Evolutionary conservation across 2,113 vertebrate genomes (phyloP).

Genomic region (Seriola rivoliana): DNA sequence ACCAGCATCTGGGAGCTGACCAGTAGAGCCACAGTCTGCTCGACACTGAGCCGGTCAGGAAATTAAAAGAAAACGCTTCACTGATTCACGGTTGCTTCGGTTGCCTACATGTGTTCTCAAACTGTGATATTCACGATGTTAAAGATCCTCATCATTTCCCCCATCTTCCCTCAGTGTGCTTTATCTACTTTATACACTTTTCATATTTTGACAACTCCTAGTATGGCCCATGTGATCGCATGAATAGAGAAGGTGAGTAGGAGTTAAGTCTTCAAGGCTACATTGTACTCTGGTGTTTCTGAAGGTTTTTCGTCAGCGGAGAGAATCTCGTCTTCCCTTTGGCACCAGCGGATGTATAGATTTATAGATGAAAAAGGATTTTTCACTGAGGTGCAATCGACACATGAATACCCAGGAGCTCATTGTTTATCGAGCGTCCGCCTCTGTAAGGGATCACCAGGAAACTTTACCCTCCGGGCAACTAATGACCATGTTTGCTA

Average conservation of each 20-base stretch:
- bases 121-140: neutral
- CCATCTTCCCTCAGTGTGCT: neutral
- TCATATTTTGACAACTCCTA: neutral
- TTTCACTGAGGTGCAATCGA: no score
- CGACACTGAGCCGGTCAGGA: neutral
- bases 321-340: neutral
- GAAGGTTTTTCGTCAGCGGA: neutral
- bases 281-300: neutral
- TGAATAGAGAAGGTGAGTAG: neutral
- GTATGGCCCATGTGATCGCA: neutral
- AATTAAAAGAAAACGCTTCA: neutral
- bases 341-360: neutral
- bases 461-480: neutral
- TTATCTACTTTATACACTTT: neutral
- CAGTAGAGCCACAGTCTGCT: neutral
- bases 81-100: neutral
- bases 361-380: neutral
- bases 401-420: neutral
- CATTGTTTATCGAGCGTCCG: neutral
- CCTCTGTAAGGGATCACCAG: neutral
- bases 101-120: neutral
- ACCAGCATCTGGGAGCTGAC: slow-evolving; percentile 10
- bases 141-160: neutral
- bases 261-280: neutral
- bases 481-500: neutral